These are phyloP conservation scores for Cydia fagiglandana DNA, from an alignment of 1,140 invertebrate species.

Conservation along the genomic window DNA sequence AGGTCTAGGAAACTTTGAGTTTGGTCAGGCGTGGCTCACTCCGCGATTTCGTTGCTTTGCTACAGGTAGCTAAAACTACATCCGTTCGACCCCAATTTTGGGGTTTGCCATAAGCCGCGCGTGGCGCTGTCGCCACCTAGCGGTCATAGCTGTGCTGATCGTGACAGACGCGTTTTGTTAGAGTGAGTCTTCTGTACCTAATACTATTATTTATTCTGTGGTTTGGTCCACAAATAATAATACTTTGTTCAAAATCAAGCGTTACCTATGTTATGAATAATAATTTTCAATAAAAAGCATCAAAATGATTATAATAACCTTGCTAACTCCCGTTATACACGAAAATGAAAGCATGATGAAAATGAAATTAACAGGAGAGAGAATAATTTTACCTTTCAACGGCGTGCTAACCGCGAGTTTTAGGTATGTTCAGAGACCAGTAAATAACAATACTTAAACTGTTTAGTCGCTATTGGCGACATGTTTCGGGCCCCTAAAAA, in stretches of 20 bases:
- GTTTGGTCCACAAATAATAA: background rate
- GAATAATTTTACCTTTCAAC: conserved; percentile 29
- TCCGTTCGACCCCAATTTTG: too few relatives aligned
- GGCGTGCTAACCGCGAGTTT: conserved; percentile 7
- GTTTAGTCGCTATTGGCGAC: too few relatives aligned
- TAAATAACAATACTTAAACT: background rate
- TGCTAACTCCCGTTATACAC: conserved; percentile 10
- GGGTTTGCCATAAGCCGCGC: too few relatives aligned
- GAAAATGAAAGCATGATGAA: conserved; percentile 13
- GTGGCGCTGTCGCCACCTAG: too few relatives aligned
- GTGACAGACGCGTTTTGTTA: too few relatives aligned
- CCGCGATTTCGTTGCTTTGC: too few relatives aligned
- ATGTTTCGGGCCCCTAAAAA: too few relatives aligned
- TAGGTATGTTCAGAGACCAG: conserved; percentile 3
- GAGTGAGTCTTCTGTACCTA: too few relatives aligned
- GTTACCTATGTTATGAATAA: background rate
- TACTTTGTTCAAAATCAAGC: background rate
- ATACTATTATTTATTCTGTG: too few relatives aligned
- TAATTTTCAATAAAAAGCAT: background rate
- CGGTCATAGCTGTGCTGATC: too few relatives aligned
- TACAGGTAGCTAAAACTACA: too few relatives aligned
- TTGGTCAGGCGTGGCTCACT: too few relatives aligned
- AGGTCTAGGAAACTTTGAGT: background rate
- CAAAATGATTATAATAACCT: conserved; percentile 16
- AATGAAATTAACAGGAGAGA: conserved; percentile 13